phyloP scores from a whole-genome alignment of 2,797 vertebrate species.

The Pelochelys cantorii region DNA sequence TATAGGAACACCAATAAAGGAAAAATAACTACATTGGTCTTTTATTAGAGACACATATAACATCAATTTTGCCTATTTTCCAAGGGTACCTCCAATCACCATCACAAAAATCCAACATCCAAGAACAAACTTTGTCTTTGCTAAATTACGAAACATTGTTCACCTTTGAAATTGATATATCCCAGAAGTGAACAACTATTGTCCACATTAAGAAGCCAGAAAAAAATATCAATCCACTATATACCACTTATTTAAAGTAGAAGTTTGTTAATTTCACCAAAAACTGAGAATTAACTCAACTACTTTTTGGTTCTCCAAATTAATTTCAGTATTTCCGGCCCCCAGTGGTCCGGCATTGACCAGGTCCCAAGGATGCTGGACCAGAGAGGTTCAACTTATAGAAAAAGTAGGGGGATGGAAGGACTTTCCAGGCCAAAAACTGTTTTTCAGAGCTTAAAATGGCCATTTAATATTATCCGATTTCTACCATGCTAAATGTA shows the following conservation, averaged over 20 bases:
- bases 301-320: background rate
- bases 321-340: background rate
- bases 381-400: too few species aligned
- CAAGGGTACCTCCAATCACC: background rate
- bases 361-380: too few species aligned
- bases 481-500: background rate
- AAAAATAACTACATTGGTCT: background rate
- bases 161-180: background rate
- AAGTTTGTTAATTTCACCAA: background rate
- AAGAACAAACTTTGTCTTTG: background rate
- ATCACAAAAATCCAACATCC: background rate
- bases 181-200: background rate
- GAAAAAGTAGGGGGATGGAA: too few species aligned
- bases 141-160: background rate
- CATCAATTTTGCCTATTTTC: background rate
- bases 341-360: too few species aligned
- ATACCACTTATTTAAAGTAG: background rate
- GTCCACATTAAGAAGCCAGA: background rate
- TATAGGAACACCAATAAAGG: conserved; percentile 58
- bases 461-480: background rate
- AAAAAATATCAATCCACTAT: background rate
- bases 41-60: background rate
- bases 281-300: background rate
- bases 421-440: background rate
- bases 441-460: background rate